phyloP scores from a whole-genome alignment of 2,113 vertebrate species.

The Hiodon tergisus region DNA sequence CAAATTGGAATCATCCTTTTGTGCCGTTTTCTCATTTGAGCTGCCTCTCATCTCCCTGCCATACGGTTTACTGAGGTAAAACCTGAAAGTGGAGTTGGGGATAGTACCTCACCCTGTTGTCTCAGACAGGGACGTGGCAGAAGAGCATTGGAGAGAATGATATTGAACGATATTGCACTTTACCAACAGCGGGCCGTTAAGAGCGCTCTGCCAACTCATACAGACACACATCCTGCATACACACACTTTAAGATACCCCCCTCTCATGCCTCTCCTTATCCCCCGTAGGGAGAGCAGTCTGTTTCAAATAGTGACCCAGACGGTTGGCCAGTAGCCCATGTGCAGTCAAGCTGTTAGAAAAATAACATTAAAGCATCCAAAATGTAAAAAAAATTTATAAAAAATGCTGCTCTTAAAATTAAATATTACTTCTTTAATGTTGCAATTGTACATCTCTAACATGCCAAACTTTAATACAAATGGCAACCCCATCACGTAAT shows the following conservation, averaged over 20 bases:
- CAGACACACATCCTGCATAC: too few relatives aligned
- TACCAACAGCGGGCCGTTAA: too few relatives aligned
- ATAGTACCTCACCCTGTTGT: neutral
- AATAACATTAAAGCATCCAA: too few relatives aligned
- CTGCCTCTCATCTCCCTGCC: neutral
- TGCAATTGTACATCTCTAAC: too few relatives aligned
- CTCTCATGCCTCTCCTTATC: neutral
- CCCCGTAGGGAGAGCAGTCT: constrained; percentile 31
- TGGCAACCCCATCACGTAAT: neutral
- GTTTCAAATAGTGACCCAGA: constrained; percentile 12
- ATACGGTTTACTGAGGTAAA: neutral
- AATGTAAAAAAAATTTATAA: too few relatives aligned
- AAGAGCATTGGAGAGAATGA: too few relatives aligned
- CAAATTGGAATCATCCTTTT: neutral
- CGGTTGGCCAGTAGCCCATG: constrained; percentile 5
- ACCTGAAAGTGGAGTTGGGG: neutral
- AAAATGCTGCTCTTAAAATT: too few relatives aligned
- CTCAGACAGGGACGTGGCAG: too few relatives aligned
- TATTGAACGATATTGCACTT: too few relatives aligned
- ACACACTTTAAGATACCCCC: neutral
- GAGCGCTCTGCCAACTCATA: too few relatives aligned
- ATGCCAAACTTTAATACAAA: too few relatives aligned
- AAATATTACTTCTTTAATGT: too few relatives aligned
- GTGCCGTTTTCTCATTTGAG: neutral
- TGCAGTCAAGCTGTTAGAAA: constrained; percentile 14